Conservation (phyloP, 2,888 invertebrate species). For the Mystacides longicornis region DNA sequence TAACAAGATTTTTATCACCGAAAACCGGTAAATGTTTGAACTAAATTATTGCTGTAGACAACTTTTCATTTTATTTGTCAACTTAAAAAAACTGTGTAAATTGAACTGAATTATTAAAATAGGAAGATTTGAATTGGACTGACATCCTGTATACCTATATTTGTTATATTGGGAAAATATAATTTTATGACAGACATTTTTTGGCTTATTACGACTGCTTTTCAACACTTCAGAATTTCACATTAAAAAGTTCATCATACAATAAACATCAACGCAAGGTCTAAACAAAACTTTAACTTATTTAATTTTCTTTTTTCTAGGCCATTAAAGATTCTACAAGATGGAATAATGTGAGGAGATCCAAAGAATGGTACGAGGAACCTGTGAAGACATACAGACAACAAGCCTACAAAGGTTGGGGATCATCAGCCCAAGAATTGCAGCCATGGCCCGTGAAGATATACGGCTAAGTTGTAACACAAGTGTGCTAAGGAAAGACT, state of each 20-base stretch:
- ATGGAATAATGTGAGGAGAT: conserved; percentile 10
- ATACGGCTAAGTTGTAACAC: conserved; percentile 7
- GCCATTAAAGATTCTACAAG: neutral
- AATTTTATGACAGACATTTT: too few species aligned
- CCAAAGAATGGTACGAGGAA: conserved; percentile 9
- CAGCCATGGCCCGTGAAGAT: conserved; percentile 10
- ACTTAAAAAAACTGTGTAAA: too few species aligned
- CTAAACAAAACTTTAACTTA: neutral
- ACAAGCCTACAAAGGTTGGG: conserved; percentile 5
- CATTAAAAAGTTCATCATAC: neutral
- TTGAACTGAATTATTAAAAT: too few species aligned
- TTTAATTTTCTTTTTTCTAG: conserved; percentile 3
- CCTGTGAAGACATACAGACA: conserved; percentile 1
- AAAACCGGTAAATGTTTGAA: too few species aligned
- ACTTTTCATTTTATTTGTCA: too few species aligned
- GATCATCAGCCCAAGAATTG: conserved; percentile 5
- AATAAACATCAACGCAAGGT: conserved; percentile 2
- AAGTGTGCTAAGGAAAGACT: neutral
- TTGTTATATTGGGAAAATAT: too few species aligned
- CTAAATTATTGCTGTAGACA: too few species aligned
- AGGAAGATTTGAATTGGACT: too few species aligned
- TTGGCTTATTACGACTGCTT: too few species aligned
- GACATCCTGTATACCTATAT: too few species aligned
- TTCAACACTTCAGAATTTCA: too few species aligned
- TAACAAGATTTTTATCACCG: too few species aligned